phyloP scores from a whole-genome alignment of 2,113 vertebrate genomes.

The Dicaeum eximium region DNA sequence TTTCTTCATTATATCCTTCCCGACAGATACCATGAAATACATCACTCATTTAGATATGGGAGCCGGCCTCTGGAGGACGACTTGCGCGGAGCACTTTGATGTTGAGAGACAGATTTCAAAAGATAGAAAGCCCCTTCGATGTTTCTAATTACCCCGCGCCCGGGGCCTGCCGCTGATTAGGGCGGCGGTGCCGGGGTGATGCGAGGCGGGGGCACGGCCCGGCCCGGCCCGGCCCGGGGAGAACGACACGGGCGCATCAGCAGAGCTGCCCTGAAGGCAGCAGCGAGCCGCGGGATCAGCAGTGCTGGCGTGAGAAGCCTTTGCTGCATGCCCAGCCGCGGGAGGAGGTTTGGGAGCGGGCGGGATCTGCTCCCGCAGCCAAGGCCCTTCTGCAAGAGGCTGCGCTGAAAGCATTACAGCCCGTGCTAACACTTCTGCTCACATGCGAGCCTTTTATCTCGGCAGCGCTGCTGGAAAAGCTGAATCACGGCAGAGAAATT shows the following conservation, averaged over 20 bases:
- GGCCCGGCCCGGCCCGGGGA: background rate
- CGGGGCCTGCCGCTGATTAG: slow-evolving; percentile 42
- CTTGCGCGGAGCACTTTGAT: slow-evolving; percentile 40
- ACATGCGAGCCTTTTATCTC: slow-evolving; percentile 11
- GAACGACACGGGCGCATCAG: slow-evolving; percentile 13
- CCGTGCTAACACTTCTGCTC: background rate
- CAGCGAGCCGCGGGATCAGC: slow-evolving; percentile 26
- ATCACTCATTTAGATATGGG: slow-evolving; percentile 47
- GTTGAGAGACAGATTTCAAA: slow-evolving; percentile 43
- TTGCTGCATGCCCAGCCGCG: background rate
- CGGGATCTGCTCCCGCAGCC: background rate
- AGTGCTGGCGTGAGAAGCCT: background rate
- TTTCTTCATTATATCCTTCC: slow-evolving; percentile 31
- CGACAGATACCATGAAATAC: slow-evolving; percentile 41
- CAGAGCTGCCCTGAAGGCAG: slow-evolving; percentile 55
- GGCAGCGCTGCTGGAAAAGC: slow-evolving; percentile 28
- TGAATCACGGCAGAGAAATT: background rate
- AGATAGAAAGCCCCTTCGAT: slow-evolving; percentile 33
- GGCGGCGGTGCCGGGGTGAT: background rate
- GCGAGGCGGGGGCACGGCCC: background rate
- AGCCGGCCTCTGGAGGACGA: slow-evolving; percentile 40
- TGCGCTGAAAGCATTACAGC: background rate
- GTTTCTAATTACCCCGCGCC: slow-evolving; percentile 52
- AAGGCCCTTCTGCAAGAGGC: background rate
- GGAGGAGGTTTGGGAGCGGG: background rate